Evolutionary conservation across 2,888 invertebrate species (phyloP).

Genomic region (Eristalis tenax): DNA sequence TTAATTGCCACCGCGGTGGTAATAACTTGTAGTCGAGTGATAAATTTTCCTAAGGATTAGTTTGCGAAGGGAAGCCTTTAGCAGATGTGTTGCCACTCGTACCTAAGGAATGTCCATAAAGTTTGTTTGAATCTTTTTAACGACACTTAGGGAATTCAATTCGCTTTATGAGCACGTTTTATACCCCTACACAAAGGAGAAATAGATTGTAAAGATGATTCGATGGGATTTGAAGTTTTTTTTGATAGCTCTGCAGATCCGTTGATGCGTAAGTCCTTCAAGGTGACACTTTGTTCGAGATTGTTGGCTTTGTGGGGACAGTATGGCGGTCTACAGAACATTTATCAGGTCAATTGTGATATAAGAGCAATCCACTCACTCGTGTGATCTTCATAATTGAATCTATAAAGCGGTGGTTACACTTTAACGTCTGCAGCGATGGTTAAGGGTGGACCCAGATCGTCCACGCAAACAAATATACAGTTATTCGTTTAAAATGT

Average conservation of each 20-base stretch:
- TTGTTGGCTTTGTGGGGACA: background rate
- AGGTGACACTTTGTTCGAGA: background rate
- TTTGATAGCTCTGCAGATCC: background rate
- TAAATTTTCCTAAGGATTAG: constrained; percentile 21
- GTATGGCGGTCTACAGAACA: background rate
- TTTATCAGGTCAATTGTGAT: background rate
- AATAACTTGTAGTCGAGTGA: constrained; percentile 6
- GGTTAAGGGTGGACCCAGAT: background rate
- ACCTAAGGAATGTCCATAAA: constrained; percentile 10
- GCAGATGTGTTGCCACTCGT: background rate
- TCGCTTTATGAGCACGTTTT: background rate
- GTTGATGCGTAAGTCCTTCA: background rate
- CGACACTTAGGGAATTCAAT: background rate
- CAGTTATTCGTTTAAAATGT: background rate
- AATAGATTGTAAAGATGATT: background rate
- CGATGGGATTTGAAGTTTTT: background rate
- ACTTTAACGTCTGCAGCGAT: background rate
- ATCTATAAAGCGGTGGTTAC: too few relatives aligned
- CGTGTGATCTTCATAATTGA: background rate
- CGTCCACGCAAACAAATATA: background rate
- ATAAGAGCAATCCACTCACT: background rate
- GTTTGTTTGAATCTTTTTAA: background rate
- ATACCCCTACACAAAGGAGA: background rate
- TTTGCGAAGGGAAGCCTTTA: constrained; percentile 36
- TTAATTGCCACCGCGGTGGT: constrained; percentile 47